Evolutionary conservation across 2,113 vertebrate species (phyloP).

Genomic region (Tiliqua scincoides): DNA sequence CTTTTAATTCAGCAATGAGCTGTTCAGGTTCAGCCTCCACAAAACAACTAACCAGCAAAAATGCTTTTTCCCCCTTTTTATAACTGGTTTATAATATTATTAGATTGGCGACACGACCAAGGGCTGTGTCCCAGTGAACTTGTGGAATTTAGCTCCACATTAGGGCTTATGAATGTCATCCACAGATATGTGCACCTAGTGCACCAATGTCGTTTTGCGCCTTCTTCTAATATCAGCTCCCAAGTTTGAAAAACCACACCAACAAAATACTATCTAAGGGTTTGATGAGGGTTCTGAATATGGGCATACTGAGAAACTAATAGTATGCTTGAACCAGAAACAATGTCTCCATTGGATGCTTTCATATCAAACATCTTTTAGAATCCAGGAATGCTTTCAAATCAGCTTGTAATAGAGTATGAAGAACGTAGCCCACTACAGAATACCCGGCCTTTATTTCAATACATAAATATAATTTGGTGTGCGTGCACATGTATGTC

Average conservation of each 20-base stretch:
- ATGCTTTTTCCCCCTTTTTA: too few species aligned
- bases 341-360: neutral
- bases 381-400: neutral
- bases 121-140: neutral
- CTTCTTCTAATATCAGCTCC: neutral
- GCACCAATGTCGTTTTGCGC: neutral
- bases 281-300: neutral
- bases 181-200: neutral
- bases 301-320: neutral
- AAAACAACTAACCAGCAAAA: neutral
- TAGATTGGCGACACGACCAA: neutral
- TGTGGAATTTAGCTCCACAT: neutral
- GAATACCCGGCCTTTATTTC: neutral
- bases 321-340: neutral
- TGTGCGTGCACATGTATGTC: too few species aligned
- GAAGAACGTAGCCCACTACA: neutral
- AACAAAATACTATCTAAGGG: neutral
- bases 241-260: neutral
- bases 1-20: neutral
- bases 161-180: neutral
- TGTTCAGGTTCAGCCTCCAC: neutral
- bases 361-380: neutral
- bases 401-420: neutral
- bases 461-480: neutral
- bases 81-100: neutral